Conservation (phyloP, 53 echinoderm and acorn worm species). For the Paracentrotus lividus region DNA sequence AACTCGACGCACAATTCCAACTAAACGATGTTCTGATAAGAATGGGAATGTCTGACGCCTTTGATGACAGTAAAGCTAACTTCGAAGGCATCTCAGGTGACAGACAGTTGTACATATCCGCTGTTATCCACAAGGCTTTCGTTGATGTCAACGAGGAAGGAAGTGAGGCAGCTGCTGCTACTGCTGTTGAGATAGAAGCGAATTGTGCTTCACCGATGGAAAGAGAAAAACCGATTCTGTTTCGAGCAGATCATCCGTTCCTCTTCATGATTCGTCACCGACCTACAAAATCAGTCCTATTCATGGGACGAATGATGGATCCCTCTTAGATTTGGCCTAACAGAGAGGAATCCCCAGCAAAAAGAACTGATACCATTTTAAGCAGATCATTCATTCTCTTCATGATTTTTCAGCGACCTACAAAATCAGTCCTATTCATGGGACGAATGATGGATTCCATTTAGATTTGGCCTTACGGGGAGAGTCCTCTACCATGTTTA, state of each 20-base stretch:
- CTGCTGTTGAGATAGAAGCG: slow-evolving; percentile 66
- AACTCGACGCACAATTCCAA: slow-evolving; percentile 75
- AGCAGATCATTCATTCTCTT: too few relatives aligned
- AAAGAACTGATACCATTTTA: too few relatives aligned
- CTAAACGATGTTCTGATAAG: slow-evolving; percentile 68
- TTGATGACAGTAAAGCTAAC: slow-evolving; percentile 75
- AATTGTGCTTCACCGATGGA: not conserved
- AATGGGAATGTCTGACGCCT: slow-evolving; percentile 91
- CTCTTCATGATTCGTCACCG: slow-evolving; percentile 85
- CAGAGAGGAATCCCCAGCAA: too few relatives aligned
- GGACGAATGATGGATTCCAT: too few relatives aligned
- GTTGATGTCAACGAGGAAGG: slow-evolving; percentile 97
- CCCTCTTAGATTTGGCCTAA: slow-evolving; percentile 6
- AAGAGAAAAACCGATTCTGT: not conserved
- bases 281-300: slow-evolving; percentile 74
- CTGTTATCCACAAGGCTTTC: slow-evolving; percentile 85
- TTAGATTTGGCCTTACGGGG: too few relatives aligned
- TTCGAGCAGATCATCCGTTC: slow-evolving; percentile 89
- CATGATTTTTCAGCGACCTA: too few relatives aligned
- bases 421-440: too few relatives aligned
- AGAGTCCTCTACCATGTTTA: too few relatives aligned
- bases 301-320: slow-evolving; percentile 77
- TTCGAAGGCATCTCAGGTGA: slow-evolving; percentile 79
- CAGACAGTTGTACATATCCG: slow-evolving; percentile 77
- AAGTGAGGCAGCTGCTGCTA: slow-evolving; percentile 93